These are phyloP conservation scores for Troides oblongomaculatus DNA, from an alignment of 2,888 invertebrate species.

Conservation along the genomic window DNA sequence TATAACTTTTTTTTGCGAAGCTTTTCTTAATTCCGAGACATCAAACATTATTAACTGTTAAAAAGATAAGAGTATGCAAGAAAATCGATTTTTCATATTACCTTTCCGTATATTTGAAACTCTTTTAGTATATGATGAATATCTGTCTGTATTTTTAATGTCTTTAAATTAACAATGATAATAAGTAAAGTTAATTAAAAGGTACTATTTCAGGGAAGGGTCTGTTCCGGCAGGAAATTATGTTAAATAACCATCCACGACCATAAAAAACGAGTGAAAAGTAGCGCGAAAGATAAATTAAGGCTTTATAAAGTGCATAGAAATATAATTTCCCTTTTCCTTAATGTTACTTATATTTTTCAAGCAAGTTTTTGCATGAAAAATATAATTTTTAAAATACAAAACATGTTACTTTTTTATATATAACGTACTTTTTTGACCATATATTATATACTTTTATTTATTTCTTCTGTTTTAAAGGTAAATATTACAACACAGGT, in stretches of 20 bases:
- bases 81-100: no score
- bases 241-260: conserved; percentile 16
- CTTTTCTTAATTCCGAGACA: neutral
- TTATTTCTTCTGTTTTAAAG: no score
- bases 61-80: no score
- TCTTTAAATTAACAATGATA: neutral
- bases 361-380: neutral
- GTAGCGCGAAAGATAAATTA: conserved; percentile 11
- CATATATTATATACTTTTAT: no score
- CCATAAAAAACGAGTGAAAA: conserved; percentile 11
- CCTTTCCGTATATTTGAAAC: no score
- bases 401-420: no score
- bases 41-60: neutral
- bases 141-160: neutral
- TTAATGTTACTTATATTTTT: neutral
- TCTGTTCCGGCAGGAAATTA: conserved; percentile 9
- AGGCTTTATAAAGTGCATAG: conserved; percentile 10
- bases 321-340: neutral
- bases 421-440: no score
- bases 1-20: neutral
- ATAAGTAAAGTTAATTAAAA: neutral
- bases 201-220: neutral
- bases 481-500: no score
- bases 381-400: no score
- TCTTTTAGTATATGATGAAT: no score